Evolutionary conservation across 1,140 invertebrate genomes (phyloP), one percentile per base, ranked within the genome.

Genomic region (Anagrus nilaparvatae): DNA sequence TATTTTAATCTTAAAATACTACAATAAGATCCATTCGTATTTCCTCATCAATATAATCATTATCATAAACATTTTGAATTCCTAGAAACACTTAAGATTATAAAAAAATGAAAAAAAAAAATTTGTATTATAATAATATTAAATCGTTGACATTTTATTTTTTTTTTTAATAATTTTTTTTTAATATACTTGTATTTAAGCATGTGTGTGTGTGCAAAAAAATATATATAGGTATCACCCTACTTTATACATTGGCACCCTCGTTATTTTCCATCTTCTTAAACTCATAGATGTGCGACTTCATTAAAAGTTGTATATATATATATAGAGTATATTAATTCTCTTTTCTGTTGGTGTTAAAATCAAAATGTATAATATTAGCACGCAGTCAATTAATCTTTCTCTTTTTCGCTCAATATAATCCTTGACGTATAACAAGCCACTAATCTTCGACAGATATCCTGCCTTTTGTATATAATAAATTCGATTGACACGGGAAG

Each of bases 361-460:
- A 54, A 47, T 53, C 44, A 55, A 60, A 60, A 55, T 50, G 50
- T n/a, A n/a, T n/a, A 10, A 28, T 4, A 28, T 17, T 27, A 13
- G 12, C 18, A 27, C n/a, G 9, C 28, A n/a, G n/a, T 56, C 52
- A 55, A 61, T 61, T 61, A 63, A 63, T 65, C 51, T 58, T 63
- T 61, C 53, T 65, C 51, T 58, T 63, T 61, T 52, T 55, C 59
- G 56, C 58, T 63, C 61, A 56, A 65, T 67, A 68, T 67, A 68
- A 68, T 67, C 65, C 64, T 60, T 52, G 54, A 55, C 54, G 55
- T 54, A n/a, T n/a, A 63, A 65, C 63, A 65, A 63, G 61, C 45
- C 58, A 59, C 51, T 66, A 65, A 66, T 67, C 60, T 56, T 43
- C 24, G 52, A 58, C 58, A 49, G 39, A 55, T 53, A 57, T 62